Base-by-base conservation (phyloP, 2,888 invertebrate genomes). In the Acronicta aceris region DNA sequence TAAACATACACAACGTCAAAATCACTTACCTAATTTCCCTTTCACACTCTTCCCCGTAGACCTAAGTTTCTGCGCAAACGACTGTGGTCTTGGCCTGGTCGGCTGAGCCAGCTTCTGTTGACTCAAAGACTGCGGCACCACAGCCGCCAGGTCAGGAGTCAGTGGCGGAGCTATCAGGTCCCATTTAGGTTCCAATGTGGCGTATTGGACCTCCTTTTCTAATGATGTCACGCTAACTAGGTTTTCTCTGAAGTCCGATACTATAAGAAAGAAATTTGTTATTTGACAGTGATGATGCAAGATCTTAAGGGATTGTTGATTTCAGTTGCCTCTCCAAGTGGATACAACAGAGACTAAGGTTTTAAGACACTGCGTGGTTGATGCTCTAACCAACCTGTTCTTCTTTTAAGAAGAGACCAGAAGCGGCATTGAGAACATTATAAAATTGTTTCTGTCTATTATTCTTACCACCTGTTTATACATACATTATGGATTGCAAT, bases 11-110 rank as follows among this genome's bases (percentile, higher is more conserved):
- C 41, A 25, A 10, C 8, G 15, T 4, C 12, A 13, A 12, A 36
- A 12, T 2, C 8, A 45, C 71, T 82, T 59, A 94, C 95, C 95
- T 1, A 96, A 83, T 79, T 95, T 96, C 1, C 96, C 98, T 83
- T 97, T 97, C 0, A 98, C 97, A 46, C 96, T 97, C 88, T 97
- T 98, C 21, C 98, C 97, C 0, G 98, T 98, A 10, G 98, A 97
- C 33, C 98, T 94, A 33, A 98, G 91, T 83, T 98, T 97, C 88
- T 98, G 98, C 0, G 98, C 98, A 86, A 98, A 98, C 76, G 97
- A 98, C 88, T 98, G 98, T 0, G 98, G 98, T 0, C 98, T 67
- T 0, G 91, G 82, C 1, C 88, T 65, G 0, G 84, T 71, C 8
- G 85, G 85, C 62, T 71, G 81, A 49, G 56, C 79, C 21, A 78